Evolutionary conservation across 37 sponge, comb jelly and placozoan genomes (phyloP), one percentile per base, ranked within the genome.

Genomic region (Tethya wilhelma): DNA sequence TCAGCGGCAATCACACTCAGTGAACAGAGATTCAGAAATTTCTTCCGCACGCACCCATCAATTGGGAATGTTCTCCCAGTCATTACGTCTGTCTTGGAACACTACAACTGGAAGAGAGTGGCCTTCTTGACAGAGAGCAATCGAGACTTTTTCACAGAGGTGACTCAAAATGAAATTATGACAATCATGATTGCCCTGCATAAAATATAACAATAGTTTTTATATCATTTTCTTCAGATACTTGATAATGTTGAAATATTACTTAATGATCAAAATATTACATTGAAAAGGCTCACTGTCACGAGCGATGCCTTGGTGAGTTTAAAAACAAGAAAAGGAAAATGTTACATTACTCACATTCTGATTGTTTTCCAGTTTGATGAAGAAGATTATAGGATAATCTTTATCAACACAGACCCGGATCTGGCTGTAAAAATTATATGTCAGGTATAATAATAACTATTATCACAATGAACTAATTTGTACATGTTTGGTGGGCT

Each of bases 391-490:
- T 56, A 39, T 39, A 67, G 67, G 11, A 58, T 79, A 7, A 59
- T 79, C 56, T 68, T 79, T 57, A 28, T 79, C n/a, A 79, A 79
- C 32, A 44, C 63, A 6, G 67, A 65, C 55, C 69, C 69, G 17
- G 30, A 12, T 28, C 9, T 32, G 23, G 80, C 69, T 25, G 56
- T 56, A 23, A 55, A 22, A 11, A 31, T 79, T 12, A 56, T 79
- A 22, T 79, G 80, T 69, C 57, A 68, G 70, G 80, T 75, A 33
- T 49, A 14, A 14, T 49, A 49, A 19, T 9, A 9, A 49, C 9
- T 49, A 49, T 19, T 49, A 49, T 19, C 14, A 49, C 14, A 19
- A 49, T 49, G 53, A 9, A 49, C 14, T 49, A 49, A 49, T 49
- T 49, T 49, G 53, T 9, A 49, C 53, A 49, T 49, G 9, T 14